phyloP scores from a whole-genome alignment of 2,888 invertebrate genomes.

The Dasysyrphus tricinctus region DNA sequence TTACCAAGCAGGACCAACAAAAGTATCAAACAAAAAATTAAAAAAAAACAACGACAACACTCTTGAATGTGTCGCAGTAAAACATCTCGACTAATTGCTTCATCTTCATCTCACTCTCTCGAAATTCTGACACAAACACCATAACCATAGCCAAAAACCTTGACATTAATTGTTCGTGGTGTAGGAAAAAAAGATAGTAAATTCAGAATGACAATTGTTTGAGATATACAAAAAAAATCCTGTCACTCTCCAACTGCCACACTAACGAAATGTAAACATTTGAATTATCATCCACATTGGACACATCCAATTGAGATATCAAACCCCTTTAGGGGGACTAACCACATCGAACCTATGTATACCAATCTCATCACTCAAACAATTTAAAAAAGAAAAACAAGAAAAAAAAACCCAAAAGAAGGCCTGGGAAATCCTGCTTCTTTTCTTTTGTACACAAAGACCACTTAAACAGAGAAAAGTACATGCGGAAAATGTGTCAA shows the following conservation, averaged over 20 bases:
- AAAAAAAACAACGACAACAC: slow-evolving; percentile 14
- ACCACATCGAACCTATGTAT: slow-evolving; percentile 32
- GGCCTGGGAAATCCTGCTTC: slow-evolving; percentile 47
- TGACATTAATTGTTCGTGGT: slow-evolving; percentile 72
- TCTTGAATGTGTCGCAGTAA: slow-evolving; percentile 54
- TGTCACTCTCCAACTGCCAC: slow-evolving; percentile 42
- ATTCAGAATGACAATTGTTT: slow-evolving; percentile 34
- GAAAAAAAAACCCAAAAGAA: slow-evolving; percentile 18
- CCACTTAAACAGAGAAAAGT: slow-evolving; percentile 71
- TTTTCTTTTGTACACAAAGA: slow-evolving; percentile 29
- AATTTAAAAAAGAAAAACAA: slow-evolving; percentile 36
- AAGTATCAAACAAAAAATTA: slow-evolving; percentile 8
- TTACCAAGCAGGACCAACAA: slow-evolving; percentile 17
- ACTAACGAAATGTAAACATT: slow-evolving; percentile 71
- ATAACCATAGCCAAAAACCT: slow-evolving; percentile 67
- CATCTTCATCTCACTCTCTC: slow-evolving; percentile 43
- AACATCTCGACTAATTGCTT: slow-evolving; percentile 62
- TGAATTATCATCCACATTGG: slow-evolving; percentile 60
- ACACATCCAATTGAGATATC: slow-evolving; percentile 66
- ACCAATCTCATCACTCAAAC: slow-evolving; percentile 39
- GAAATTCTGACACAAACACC: slow-evolving; percentile 33
- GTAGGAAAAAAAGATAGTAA: slow-evolving; percentile 32
- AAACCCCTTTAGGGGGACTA: slow-evolving; percentile 37
- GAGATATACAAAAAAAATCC: slow-evolving; percentile 6
- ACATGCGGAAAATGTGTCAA: slow-evolving; percentile 73